A percentile compares a stretch with the other conserved stretches of the same genome.
These are phyloP conservation scores for Buphagus erythrorhynchus DNA, from an alignment of 2,797 vertebrate genomes.

Conservation along the genomic window DNA sequence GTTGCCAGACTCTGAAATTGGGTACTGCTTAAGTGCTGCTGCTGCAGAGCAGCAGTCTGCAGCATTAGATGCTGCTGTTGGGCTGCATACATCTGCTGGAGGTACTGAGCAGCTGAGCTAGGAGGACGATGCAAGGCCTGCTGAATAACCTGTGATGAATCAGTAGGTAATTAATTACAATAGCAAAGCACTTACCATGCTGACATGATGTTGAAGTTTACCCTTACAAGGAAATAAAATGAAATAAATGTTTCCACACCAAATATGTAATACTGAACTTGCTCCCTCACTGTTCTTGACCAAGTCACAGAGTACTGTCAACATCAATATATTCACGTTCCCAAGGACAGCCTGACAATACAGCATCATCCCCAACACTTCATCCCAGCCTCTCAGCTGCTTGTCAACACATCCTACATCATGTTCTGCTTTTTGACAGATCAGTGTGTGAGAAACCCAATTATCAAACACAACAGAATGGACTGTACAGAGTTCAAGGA, in stretches of 20 bases:
- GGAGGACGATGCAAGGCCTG: constrained; percentile 90
- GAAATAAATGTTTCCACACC: not conserved
- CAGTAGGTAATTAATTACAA: constrained; percentile 68
- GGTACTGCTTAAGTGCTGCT: constrained; percentile 86
- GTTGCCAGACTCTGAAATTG: constrained; percentile 89
- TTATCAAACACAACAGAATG: not conserved
- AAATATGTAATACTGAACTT: not conserved
- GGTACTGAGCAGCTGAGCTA: constrained; percentile 92
- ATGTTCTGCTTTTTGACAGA: not conserved
- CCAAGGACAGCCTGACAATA: not conserved
- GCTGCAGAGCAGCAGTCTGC: constrained; percentile 91
- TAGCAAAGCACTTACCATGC: not conserved
- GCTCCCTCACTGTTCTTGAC: not conserved
- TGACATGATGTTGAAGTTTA: constrained; percentile 25
- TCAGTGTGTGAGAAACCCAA: not conserved
- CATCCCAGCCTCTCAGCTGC: not conserved
- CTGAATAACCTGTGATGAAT: constrained; percentile 87
- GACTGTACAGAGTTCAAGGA: not conserved
- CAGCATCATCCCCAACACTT: not conserved
- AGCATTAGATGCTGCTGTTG: constrained; percentile 95
- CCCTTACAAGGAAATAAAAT: not conserved
- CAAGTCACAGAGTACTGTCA: not conserved
- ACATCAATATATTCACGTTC: not conserved
- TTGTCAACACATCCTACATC: not conserved
- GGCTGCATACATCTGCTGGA: constrained; percentile 95